Evolutionary conservation across 2,888 invertebrate genomes (phyloP), one percentile per base, ranked within the genome.

Genomic region (Brenthis ino): DNA sequence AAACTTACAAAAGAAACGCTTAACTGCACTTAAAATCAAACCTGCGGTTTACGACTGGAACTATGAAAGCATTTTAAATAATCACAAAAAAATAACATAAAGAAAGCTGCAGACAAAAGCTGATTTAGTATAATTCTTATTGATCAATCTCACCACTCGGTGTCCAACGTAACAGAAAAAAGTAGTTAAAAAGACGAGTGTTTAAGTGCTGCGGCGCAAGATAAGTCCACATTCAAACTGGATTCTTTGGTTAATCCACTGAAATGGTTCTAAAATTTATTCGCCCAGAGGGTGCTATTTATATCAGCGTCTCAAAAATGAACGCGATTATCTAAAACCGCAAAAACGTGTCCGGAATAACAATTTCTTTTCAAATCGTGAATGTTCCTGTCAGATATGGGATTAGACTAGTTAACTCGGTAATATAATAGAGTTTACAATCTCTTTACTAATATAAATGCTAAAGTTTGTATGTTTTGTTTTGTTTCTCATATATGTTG

Each of bases 241-340:
- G 68, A 66, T 66, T 70, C 70, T 66, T 68, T 66, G 68, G 68
- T 70, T 82, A 83, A 85, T 84, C 81, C 82, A 75, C 65, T 71
- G 79, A 77, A 85, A 85, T 83, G 85, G 85, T 83, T 90, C 89
- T 89, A 85, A 90, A 91, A 91, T 89, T 87, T 90, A 91, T 91
- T 86, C 83, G 83, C 80, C 90, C 90, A 80, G 71, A 74, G 91
- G 90, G 91, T 83, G 85, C 89, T 88, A 89, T 91, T 91, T 90
- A 91, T 89, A 89, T 86, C 81, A 87, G 86, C 86, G 88, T 72
- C 72, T 86, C 89, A 89, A 91, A 91, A 91, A 91, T 91, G 91
- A 91, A 89, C 85, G 87, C 86, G 90, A 91, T 90, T 91, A 91
- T 91, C 91, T 88, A 81, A 85, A 88, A 88, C 72, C 87, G 85